Conservation (phyloP, 2,113 vertebrate species). For the Macquaria australasica region DNA sequence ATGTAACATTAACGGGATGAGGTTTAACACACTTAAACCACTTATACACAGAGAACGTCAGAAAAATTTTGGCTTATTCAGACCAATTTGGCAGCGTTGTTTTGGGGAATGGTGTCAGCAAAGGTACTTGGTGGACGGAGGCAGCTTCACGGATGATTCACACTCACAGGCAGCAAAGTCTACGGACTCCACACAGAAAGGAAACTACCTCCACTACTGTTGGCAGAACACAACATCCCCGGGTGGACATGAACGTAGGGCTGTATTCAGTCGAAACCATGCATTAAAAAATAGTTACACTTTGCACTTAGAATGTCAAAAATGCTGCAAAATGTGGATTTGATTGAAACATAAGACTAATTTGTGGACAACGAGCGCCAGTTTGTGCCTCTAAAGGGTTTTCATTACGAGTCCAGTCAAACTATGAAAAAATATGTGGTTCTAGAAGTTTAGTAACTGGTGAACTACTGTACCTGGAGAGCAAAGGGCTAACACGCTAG, state of each 20-base stretch:
- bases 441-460: too few relatives aligned
- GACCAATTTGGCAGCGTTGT: slow-evolving; percentile 80
- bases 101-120: slow-evolving; percentile 58
- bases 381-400: slow-evolving; percentile 42
- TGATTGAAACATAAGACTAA: not conserved
- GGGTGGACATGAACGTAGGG: slow-evolving; percentile 17
- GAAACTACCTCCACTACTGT: slow-evolving; percentile 47
- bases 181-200: slow-evolving; percentile 30
- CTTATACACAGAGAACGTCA: slow-evolving; percentile 70
- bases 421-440: too few relatives aligned
- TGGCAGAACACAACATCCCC: slow-evolving; percentile 51
- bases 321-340: slow-evolving; percentile 23
- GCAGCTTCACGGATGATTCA: slow-evolving; percentile 61
- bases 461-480: too few relatives aligned
- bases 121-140: slow-evolving; percentile 63
- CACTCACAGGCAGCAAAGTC: slow-evolving; percentile 60
- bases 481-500: too few relatives aligned
- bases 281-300: slow-evolving; percentile 31
- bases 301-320: slow-evolving; percentile 13
- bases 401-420: not conserved
- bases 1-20: slow-evolving; percentile 78
- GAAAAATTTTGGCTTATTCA: slow-evolving; percentile 75
- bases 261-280: slow-evolving; percentile 51
- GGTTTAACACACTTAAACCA: slow-evolving; percentile 81
- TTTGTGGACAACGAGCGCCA: slow-evolving; percentile 9